phyloP scores from a whole-genome alignment of 2,888 invertebrate species.

The Drosophila birchii region DNA sequence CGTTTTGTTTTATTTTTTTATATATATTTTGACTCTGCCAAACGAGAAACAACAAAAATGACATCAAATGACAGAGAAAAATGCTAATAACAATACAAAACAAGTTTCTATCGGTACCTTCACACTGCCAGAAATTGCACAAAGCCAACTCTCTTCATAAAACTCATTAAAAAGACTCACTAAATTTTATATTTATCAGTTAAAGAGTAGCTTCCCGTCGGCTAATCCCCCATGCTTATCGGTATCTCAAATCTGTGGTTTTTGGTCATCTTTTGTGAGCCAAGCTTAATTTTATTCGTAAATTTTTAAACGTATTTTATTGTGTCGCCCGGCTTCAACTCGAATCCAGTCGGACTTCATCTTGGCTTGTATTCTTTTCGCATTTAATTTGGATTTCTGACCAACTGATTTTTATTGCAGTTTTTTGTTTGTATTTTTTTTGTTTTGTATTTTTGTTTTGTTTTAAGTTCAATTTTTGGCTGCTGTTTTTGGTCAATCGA shows the following conservation, averaged over 20 bases:
- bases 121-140: constrained; percentile 33
- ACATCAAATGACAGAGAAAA: constrained; percentile 72
- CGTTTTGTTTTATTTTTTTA: constrained; percentile 31
- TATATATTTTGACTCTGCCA: constrained; percentile 48
- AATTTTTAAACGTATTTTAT: constrained; percentile 64
- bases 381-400: constrained; percentile 61
- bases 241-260: constrained; percentile 11
- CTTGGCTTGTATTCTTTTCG: constrained; percentile 61
- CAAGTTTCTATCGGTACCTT: constrained; percentile 47
- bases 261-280: constrained; percentile 40
- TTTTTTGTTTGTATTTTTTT: constrained; percentile 3
- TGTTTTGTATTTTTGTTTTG: not conserved
- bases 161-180: not conserved
- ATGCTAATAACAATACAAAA: constrained; percentile 73
- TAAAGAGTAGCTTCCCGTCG: constrained; percentile 20
- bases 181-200: not conserved
- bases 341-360: constrained; percentile 44
- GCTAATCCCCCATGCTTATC: constrained; percentile 16
- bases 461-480: constrained; percentile 25
- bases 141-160: not conserved
- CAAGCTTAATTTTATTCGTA: constrained; percentile 61
- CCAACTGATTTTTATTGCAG: constrained; percentile 69
- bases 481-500: constrained; percentile 69
- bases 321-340: constrained; percentile 51
- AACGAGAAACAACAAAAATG: constrained; percentile 37